These are phyloP conservation scores for Trichonephila inaurata DNA, from an alignment of 1,140 invertebrate species.

Conservation along the genomic window DNA sequence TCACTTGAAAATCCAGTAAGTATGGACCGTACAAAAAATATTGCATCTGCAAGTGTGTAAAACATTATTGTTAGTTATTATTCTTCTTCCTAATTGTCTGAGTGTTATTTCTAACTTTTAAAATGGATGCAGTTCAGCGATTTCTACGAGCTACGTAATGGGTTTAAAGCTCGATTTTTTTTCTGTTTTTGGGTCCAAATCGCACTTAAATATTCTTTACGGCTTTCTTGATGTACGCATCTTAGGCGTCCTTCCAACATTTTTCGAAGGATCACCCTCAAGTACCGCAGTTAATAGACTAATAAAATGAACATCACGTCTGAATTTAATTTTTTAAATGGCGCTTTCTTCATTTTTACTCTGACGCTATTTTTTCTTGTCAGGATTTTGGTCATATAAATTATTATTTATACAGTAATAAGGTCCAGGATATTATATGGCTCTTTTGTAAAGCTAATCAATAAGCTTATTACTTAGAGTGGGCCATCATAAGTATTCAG, in stretches of 20 bases:
- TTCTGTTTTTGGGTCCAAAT: slow-evolving; percentile 39
- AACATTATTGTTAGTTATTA: slow-evolving; percentile 63
- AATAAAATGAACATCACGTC: slow-evolving; percentile 72
- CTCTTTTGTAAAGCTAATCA: slow-evolving; percentile 2
- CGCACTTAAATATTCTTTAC: slow-evolving; percentile 68
- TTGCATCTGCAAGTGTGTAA: slow-evolving; percentile 29
- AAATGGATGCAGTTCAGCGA: slow-evolving; percentile 57
- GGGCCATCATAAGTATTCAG: neutral
- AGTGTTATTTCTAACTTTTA: slow-evolving; percentile 62
- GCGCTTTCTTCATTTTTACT: slow-evolving; percentile 40
- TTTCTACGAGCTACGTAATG: slow-evolving; percentile 61
- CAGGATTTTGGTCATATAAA: slow-evolving; percentile 31
- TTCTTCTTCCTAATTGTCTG: slow-evolving; percentile 54
- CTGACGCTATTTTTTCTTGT: slow-evolving; percentile 18
- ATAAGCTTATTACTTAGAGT: slow-evolving; percentile 12
- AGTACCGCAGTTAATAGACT: slow-evolving; percentile 59
- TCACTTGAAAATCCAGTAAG: slow-evolving; percentile 33
- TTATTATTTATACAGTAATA: slow-evolving; percentile 29
- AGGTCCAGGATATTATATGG: neutral
- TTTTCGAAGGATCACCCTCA: slow-evolving; percentile 63
- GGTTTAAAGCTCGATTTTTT: slow-evolving; percentile 56
- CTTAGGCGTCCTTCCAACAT: slow-evolving; percentile 3
- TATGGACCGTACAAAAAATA: slow-evolving; percentile 31
- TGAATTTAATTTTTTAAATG: slow-evolving; percentile 71
- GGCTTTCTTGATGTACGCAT: slow-evolving; percentile 46